A percentile compares a stretch with the other conserved stretches of the same genome.
These are phyloP conservation scores for Pinna nobilis DNA, from an alignment of 1,140 invertebrate species.

Conservation along the genomic window DNA sequence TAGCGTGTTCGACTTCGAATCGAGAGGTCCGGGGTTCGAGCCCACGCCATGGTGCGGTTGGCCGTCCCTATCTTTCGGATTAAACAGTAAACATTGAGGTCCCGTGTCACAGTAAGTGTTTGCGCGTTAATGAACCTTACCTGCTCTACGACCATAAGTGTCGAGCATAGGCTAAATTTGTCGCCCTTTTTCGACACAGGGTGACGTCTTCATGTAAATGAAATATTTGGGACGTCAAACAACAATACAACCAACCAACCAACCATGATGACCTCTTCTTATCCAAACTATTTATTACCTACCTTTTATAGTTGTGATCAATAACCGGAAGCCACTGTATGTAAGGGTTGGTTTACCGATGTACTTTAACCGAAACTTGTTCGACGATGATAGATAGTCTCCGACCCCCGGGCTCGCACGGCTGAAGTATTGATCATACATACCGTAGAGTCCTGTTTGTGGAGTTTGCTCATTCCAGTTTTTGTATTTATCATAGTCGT, in stretches of 20 bases:
- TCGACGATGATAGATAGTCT: conserved; percentile 46
- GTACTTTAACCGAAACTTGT: conserved; percentile 45
- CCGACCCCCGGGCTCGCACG: conserved; percentile 38
- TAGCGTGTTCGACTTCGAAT: too few species aligned
- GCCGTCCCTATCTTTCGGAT: too few species aligned
- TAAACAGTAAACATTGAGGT: too few species aligned
- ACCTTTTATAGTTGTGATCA: conserved; percentile 50
- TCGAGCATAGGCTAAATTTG: too few species aligned
- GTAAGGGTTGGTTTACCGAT: conserved; percentile 49
- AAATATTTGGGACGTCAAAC: too few species aligned
- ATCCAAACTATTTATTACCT: not conserved
- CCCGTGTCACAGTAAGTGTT: too few species aligned
- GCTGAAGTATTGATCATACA: conserved; percentile 49
- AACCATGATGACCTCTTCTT: too few species aligned
- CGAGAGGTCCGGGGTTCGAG: not conserved
- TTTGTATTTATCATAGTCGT: conserved; percentile 29
- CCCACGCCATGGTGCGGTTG: not conserved
- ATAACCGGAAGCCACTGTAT: conserved; percentile 46
- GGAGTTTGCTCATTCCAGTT: conserved; percentile 33
- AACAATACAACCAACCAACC: too few species aligned
- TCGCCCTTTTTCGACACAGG: too few species aligned
- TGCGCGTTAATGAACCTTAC: too few species aligned
- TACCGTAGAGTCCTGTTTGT: conserved; percentile 44
- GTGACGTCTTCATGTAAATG: too few species aligned
- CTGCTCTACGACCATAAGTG: too few species aligned